A percentile compares a stretch with the other conserved stretches of the same genome.
These are phyloP conservation scores for Apodemus speciosus DNA, from an alignment of 2,113 vertebrate genomes.

Conservation along the genomic window DNA sequence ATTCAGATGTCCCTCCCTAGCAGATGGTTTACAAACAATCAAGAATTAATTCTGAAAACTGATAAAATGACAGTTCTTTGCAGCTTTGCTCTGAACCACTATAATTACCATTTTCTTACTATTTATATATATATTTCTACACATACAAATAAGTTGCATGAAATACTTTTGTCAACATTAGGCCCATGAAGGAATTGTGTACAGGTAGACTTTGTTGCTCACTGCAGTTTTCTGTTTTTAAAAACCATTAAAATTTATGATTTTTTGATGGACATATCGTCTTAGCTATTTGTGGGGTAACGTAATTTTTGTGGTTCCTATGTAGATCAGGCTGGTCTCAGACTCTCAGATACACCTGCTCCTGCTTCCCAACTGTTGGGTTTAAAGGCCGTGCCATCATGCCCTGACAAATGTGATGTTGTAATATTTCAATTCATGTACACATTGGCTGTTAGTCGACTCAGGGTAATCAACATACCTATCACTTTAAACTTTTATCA, in stretches of 20 bases:
- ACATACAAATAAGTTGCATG: neutral
- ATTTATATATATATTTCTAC: neutral
- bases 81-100: neutral
- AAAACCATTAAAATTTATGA: neutral
- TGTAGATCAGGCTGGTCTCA: neutral
- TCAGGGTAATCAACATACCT: neutral
- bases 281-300: neutral
- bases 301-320: neutral
- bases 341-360: neutral
- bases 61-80: neutral
- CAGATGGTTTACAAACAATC: neutral
- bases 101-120: neutral
- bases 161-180: neutral
- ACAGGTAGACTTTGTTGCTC: neutral
- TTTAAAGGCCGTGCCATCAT: neutral
- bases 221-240: neutral
- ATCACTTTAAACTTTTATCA: neutral
- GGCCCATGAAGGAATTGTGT: neutral
- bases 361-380: neutral
- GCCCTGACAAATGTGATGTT: neutral
- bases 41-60: constrained; percentile 12
- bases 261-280: neutral
- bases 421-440: neutral
- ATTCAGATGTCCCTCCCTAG: neutral
- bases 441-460: neutral